A percentile compares a stretch with the other conserved stretches of the same genome.
Evolutionary conservation across 2,113 vertebrate genomes (phyloP).

Genomic region (Kryptolebias marmoratus): DNA sequence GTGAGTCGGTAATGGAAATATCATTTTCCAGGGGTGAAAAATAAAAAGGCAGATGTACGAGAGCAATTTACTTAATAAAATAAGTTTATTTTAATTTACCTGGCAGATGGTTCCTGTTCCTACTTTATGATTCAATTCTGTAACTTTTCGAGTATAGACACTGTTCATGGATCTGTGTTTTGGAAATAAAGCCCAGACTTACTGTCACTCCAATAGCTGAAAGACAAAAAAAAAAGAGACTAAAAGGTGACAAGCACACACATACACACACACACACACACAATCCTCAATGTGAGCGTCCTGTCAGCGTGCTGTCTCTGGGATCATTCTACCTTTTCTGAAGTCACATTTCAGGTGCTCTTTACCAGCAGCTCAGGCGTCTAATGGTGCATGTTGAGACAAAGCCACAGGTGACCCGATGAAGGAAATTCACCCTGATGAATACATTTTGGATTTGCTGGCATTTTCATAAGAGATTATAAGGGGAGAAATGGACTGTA

Average conservation of each 20-base stretch:
- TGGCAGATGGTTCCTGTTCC: no score
- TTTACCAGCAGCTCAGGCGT: slow-evolving; percentile 14
- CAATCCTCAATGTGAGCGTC: slow-evolving; percentile 38
- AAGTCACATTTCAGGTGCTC: slow-evolving; percentile 60
- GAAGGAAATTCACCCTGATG: slow-evolving; percentile 11
- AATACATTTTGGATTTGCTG: background rate
- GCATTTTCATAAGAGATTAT: background rate
- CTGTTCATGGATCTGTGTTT: background rate
- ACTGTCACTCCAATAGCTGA: slow-evolving; percentile 21
- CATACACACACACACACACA: slow-evolving; percentile 29
- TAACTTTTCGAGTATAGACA: background rate
- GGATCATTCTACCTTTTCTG: slow-evolving; percentile 52
- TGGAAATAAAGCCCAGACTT: slow-evolving; percentile 23
- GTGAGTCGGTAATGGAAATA: no score
- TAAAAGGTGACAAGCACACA: slow-evolving; percentile 7
- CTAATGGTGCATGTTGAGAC: slow-evolving; percentile 34
- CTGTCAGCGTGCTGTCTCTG: slow-evolving; percentile 24
- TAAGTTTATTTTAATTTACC: no score
- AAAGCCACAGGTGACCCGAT: slow-evolving; percentile 25
- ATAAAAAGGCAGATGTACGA: no score
- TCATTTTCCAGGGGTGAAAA: no score
- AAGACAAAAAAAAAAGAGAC: slow-evolving; percentile 43
- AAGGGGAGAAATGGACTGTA: background rate
- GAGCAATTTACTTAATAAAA: no score
- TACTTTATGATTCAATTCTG: background rate